Base-by-base conservation (phyloP, 2,113 vertebrate genomes). In the Myotis davidii region DNA sequence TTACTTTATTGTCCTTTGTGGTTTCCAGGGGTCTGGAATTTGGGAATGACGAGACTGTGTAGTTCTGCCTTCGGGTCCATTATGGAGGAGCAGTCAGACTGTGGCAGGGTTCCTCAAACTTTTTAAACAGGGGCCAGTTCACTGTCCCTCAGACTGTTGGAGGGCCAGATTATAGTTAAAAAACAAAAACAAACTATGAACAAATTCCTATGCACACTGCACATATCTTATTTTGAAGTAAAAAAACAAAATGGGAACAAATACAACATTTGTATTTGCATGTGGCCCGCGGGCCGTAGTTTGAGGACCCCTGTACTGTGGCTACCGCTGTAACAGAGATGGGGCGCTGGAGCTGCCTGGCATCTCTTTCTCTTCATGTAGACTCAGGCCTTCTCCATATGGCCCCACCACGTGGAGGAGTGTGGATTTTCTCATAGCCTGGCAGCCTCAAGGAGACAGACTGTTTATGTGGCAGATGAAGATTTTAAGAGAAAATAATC, bases 321-420 rank as follows among this genome's bases (percentile, higher is more conserved):
- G 42, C 1, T 42, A 42, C 42, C 42, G 42, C 29, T 21, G 4
- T 3, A 39, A 87, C 10, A 81, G 29, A 83, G 6, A 18, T 32
- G 0, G 11, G 34, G 8, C 5, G 3, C 23, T 11, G 34, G 16
- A 61, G 16, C 23, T 34, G 12, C 50, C 2, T 1, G 16, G 11
- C 18, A 72, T 69, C 65, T 52, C 10, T 34, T 34, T 61, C 29
- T 74, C 2, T 48, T 69, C 82, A 64, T 14, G 8, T 13, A 54
- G 8, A n/a, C 25, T 93, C 32, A 34, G n/a, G 17, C 2, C 25
- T 9, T 32, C 32, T 64, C 50, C 59, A 25, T 7, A 2, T 34
- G 65, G 4, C 3, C 12, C n/a, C 34, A 73, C 37, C 37, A 6
- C 9, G 10, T 32, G 37, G 6, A 52, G 20, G n/a, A 12, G 17